phyloP scores from a whole-genome alignment of 2,888 invertebrate species.

The Leptinotarsa haldemani region DNA sequence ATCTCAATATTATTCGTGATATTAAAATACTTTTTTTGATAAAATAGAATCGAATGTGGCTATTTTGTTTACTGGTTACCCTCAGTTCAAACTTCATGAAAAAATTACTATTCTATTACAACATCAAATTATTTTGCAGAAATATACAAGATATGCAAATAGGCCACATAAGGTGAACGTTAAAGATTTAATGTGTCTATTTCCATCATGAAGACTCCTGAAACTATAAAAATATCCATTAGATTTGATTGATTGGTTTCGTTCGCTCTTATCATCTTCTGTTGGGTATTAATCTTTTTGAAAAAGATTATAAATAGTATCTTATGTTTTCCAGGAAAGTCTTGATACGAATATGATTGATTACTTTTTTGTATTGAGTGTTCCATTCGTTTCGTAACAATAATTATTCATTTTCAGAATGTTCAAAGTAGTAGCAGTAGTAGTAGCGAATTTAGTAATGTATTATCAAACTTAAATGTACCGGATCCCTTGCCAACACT shows the following conservation, averaged over 20 bases:
- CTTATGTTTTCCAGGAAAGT: not conserved
- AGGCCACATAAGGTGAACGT: too few species aligned
- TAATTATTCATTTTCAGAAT: slow-evolving; percentile 53
- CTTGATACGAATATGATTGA: not conserved
- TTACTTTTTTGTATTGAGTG: not conserved
- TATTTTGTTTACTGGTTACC: too few species aligned
- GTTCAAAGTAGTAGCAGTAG: slow-evolving; percentile 62
- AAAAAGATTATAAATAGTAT: not conserved
- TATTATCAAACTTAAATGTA: slow-evolving; percentile 60
- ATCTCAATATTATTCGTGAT: too few species aligned
- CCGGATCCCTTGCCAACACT: slow-evolving; percentile 78
- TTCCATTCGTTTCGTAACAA: not conserved
- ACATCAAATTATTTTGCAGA: too few species aligned
- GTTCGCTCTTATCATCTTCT: not conserved
- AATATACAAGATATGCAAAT: too few species aligned
- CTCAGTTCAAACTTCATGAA: too few species aligned
- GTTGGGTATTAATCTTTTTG: not conserved
- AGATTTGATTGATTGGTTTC: not conserved
- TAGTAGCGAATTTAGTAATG: slow-evolving; percentile 62
- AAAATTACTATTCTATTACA: too few species aligned
- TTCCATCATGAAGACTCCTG: too few species aligned
- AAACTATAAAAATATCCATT: not conserved
- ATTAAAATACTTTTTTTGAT: too few species aligned
- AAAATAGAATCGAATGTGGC: too few species aligned
- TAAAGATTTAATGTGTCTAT: too few species aligned